Evolutionary conservation across 1,140 invertebrate species (phyloP), one percentile per base, ranked within the genome.

Genomic region (Oedothorax gibbosus): DNA sequence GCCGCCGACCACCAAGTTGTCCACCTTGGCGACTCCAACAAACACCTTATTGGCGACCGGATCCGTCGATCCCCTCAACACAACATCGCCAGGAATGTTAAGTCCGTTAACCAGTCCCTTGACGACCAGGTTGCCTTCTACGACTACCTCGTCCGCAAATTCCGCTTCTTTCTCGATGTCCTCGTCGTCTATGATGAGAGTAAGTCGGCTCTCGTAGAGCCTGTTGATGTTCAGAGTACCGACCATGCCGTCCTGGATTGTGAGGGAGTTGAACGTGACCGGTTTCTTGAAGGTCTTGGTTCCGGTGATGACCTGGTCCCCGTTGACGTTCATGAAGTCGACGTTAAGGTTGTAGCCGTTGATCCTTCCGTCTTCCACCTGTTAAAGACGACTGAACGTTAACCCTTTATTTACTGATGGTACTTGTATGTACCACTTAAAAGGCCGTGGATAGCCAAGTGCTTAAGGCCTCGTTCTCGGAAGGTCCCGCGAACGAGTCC

Each of bases 261-360:
- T 60, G 10, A 80, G 12, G 35, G 77, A 68, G 8, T 68, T 66
- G 53, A 80, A 80, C 12, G 11, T 18, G n/a, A 80, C 77, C 2
- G 77, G 68, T 6, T 72, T 8, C 51, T 72, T 72, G 21, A 82
- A 82, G 8, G 53, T 50, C 21, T 71, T 82, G 2, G 79, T 72
- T 7, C 79, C 79, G 10, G 12, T 62, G 15, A 85, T 85, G 7
- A 12, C 35, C 54, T 85, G 83, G n/a, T 85, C 73, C 15, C 64
- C 83, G n/a, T 53, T 12, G 7, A 53, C 65, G 9, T 51, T 77
- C 73, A 85, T 85, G 66, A 85, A 85, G 54, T 85, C 83, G 0
- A 20, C 50, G 0, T 14, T 10, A 8, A 85, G 57, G 49, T 85
- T 72, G 35, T 75, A 85, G 7, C 83, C 83, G 35, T 71, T 85